Conservation (phyloP, 1,140 invertebrate genomes). For the Drosophila aff. region DNA sequence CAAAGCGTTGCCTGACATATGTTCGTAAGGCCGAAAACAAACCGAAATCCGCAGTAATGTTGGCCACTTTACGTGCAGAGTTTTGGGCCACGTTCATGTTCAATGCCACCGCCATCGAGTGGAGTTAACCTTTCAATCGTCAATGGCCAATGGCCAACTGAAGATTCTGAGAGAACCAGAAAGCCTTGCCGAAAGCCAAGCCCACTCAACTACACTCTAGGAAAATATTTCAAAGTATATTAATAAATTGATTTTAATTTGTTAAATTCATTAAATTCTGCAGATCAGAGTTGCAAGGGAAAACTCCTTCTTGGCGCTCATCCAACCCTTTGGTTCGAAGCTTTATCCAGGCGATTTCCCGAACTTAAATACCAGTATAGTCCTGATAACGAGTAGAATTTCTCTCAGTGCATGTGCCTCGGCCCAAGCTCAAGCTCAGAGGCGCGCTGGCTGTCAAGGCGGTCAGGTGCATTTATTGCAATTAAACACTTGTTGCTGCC, state of each 20-base stretch:
- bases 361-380: no score
- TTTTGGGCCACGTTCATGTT: constrained; percentile 43
- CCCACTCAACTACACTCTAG: constrained; percentile 4
- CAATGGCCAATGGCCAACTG: constrained; percentile 21
- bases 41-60: neutral
- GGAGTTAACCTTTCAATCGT: constrained; percentile 39
- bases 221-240: neutral
- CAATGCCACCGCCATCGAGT: constrained; percentile 20
- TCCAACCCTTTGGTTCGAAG: rapidly evolving
- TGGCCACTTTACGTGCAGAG: constrained; percentile 30
- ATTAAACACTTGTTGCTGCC: constrained; percentile 80
- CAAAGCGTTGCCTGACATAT: constrained; percentile 32
- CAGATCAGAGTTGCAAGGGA: neutral
- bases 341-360: neutral
- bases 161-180: constrained; percentile 46
- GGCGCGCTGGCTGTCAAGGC: constrained; percentile 62
- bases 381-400: neutral
- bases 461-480: constrained; percentile 81
- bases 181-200: constrained; percentile 54
- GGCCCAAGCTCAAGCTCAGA: constrained; percentile 54
- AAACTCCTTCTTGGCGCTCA: neutral
- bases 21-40: constrained; percentile 1
- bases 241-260: neutral
- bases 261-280: no score
- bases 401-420: neutral